These are phyloP conservation scores for Clarias magur DNA, from an alignment of 2,113 vertebrate species.

Conservation along the genomic window DNA sequence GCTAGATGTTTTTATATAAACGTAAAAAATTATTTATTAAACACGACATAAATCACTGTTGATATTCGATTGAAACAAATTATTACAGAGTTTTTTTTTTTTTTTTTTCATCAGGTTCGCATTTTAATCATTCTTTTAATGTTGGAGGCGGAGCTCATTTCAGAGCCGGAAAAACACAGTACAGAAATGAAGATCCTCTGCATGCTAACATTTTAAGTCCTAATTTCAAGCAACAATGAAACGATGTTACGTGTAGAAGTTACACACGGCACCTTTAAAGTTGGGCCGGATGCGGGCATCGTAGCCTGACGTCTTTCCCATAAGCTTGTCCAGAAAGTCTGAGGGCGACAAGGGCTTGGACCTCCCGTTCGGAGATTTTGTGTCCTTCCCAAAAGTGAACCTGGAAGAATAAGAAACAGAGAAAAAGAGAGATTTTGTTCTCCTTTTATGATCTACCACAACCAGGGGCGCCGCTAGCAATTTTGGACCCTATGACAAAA, in stretches of 20 bases:
- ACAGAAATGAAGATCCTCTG: not conserved
- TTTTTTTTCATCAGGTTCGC: too few relatives aligned
- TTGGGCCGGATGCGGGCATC: constrained; percentile 93
- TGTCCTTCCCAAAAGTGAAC: constrained; percentile 78
- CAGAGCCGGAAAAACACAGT: not conserved
- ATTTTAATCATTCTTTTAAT: not conserved
- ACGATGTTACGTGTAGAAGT: not conserved
- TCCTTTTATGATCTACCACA: not conserved
- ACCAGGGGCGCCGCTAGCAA: too few relatives aligned
- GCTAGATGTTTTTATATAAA: not conserved
- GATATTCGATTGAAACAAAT: too few relatives aligned
- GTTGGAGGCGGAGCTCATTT: not conserved
- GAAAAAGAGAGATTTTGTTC: not conserved
- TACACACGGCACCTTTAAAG: constrained; percentile 71
- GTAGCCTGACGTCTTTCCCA: constrained; percentile 92
- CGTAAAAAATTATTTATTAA: too few relatives aligned
- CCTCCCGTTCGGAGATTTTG: constrained; percentile 72
- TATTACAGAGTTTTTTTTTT: too few relatives aligned
- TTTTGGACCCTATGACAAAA: too few relatives aligned
- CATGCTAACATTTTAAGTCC: not conserved
- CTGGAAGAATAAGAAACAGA: constrained; percentile 59
- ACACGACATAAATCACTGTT: too few relatives aligned
- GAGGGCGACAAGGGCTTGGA: constrained; percentile 82
- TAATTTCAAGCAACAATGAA: not conserved
- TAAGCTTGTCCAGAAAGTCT: constrained; percentile 94